Evolutionary conservation across 2,888 invertebrate genomes (phyloP), one percentile per base, ranked within the genome.

Genomic region (Tiliacea aurago): DNA sequence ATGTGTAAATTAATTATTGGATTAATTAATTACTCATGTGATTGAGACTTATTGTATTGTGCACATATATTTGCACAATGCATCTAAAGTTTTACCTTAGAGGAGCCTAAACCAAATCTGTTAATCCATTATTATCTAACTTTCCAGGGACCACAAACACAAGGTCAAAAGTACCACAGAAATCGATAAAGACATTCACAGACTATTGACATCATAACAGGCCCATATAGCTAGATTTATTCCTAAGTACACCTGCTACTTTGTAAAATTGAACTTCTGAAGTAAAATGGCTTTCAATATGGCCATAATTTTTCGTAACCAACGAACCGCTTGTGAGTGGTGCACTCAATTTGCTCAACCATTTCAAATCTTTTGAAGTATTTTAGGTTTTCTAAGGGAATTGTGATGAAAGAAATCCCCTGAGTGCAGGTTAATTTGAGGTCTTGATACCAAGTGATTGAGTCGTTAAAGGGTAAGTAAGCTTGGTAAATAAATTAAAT

Each of bases 161-260:
- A 70, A 77, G 49, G 55, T 67, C 63, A 71, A 67, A 53, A 3
- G n/a, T 51, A 1, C 20, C 43, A n/a, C 33, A 53, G 18, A 43
- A 43, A 72, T 68, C 55, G 45, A 59, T 64, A n/a, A 47, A 64
- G 5, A 56, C 13, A 64, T 68, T 66, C 13, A n/a, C 43, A 58
- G 70, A 45, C 23, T 41, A 23, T 70, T 70, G 67, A 61, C 71
- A 68, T 78, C 49, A 64, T 59, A 78, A 64, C 49, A 73, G 49
- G 7, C 3, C 18, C n/a, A 51, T 73, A 70, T 61, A 79, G 4
- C 20, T 20, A 64, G 70, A 73, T 64, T 65, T 66, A 80, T 64
- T 41, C 43, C 43, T n/a, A 70, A 80, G 62, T 33, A 61, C 74
- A 78, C 83, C 83, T 79, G 84, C 28, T 74, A 78, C 70, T 79